phyloP scores from a whole-genome alignment of 53 echinoderm and acorn worm species.

The Antedon mediterranea region DNA sequence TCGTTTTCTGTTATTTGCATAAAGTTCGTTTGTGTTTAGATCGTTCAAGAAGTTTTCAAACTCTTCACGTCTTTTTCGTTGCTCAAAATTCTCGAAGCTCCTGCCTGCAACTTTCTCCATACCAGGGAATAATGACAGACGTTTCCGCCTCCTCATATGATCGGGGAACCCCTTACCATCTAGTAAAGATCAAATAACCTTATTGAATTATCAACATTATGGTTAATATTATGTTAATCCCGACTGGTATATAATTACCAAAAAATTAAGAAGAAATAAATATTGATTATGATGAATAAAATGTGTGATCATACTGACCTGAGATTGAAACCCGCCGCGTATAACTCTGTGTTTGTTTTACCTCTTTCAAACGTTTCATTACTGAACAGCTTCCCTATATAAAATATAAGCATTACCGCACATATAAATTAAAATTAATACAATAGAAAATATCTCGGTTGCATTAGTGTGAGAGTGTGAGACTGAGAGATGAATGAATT shows the following conservation, averaged over 20 bases:
- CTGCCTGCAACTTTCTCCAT: conserved; percentile 14
- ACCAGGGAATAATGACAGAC: not conserved
- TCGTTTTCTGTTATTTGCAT: not conserved
- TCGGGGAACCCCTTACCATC: not conserved
- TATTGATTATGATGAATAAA: too few species aligned
- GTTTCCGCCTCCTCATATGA: not conserved
- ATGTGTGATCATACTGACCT: not conserved
- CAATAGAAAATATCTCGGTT: too few species aligned
- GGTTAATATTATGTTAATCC: too few species aligned
- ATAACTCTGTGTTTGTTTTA: conserved; percentile 11
- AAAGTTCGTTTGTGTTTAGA: conserved; percentile 29
- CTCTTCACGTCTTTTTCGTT: conserved; percentile 70
- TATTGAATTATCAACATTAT: too few species aligned
- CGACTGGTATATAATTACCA: not conserved
- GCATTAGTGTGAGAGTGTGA: too few species aligned
- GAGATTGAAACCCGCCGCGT: not conserved
- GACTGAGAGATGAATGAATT: too few species aligned
- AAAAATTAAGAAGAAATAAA: not conserved
- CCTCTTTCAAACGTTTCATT: conserved; percentile 43
- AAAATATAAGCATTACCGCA: not conserved
- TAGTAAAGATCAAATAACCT: too few species aligned
- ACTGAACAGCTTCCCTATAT: conserved; percentile 48
- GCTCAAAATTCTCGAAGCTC: conserved; percentile 57
- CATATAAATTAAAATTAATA: too few species aligned
- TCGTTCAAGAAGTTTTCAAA: conserved; percentile 67